phyloP scores from a whole-genome alignment of 2,113 vertebrate genomes.

The Aspiorhynchus laticeps region DNA sequence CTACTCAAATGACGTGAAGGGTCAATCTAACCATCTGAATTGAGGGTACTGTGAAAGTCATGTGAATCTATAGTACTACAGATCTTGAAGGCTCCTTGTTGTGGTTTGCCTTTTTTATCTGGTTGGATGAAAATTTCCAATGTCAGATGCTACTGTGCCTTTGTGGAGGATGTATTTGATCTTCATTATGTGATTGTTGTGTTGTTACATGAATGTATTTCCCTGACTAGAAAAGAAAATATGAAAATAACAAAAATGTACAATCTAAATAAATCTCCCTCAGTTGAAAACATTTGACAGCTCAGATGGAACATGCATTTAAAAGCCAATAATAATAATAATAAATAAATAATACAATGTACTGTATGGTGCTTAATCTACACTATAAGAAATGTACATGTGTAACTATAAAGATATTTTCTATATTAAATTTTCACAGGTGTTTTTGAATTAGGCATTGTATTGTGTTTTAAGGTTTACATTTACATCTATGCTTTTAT shows the following conservation, averaged over 20 bases:
- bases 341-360: too few relatives aligned
- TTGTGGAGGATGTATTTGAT: background rate
- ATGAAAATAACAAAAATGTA: background rate
- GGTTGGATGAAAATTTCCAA: background rate
- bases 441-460: background rate
- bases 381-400: background rate
- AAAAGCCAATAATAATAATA: background rate
- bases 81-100: background rate
- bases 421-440: background rate
- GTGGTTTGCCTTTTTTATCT: background rate
- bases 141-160: background rate
- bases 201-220: background rate
- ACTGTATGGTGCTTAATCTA: background rate
- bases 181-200: background rate
- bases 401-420: background rate
- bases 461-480: background rate
- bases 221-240: background rate
- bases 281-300: background rate
- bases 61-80: background rate
- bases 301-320: background rate
- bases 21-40: background rate
- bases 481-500: too few relatives aligned
- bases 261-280: background rate
- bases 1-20: conserved; percentile 13
- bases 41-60: background rate